Base-by-base conservation (phyloP, 2,797 vertebrate species). In the Bradypus variegatus region DNA sequence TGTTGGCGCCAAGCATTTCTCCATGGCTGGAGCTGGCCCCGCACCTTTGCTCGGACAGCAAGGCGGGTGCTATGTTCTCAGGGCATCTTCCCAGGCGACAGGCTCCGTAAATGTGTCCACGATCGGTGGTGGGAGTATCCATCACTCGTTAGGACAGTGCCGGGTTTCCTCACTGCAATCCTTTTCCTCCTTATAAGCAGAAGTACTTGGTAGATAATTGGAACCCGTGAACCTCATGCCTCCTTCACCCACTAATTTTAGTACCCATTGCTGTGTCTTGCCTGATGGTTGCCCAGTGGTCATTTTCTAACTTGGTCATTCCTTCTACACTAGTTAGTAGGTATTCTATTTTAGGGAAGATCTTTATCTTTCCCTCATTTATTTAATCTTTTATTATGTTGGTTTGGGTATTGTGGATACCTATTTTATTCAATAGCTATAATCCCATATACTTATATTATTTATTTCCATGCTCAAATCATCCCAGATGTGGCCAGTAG, bases 21-120 rank as follows among this genome's bases (percentile, higher is more conserved):
- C 11, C 29, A 3, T 15, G 76, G 81, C 48, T 45, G 19, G 21
- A 36, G 45, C 62, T 21, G 15, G n/a, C n/a, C 2, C 41, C 0
- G 18, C n/a, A 4, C 14, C 58, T 65, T 14, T 21, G 58, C 6
- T 21, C 21, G 41, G n/a, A 15, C 36, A 45, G 48, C 19, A 33
- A 8, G 6, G 58, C 7, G 2, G 10, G 9, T 5, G 60, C 73
- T 60, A 1, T 12, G 4, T 21, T 29, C 65, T 12, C 3, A 4
- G 12, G 8, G 29, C 3, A 2, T 18, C 36, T 45, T 16, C 14
- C 5, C 48, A 21, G 86, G 38, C 5, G 23, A 23, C 23, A 7
- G 1, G 7, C 41, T 14, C 4, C 8, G 29, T 77, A 15, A 9
- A 3, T 19, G 11, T 38, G 60, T 11, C 73, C 58, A 58, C 8